These are phyloP conservation scores for Zaprionus camerounensis DNA, from an alignment of 1,140 invertebrate species.

Conservation along the genomic window DNA sequence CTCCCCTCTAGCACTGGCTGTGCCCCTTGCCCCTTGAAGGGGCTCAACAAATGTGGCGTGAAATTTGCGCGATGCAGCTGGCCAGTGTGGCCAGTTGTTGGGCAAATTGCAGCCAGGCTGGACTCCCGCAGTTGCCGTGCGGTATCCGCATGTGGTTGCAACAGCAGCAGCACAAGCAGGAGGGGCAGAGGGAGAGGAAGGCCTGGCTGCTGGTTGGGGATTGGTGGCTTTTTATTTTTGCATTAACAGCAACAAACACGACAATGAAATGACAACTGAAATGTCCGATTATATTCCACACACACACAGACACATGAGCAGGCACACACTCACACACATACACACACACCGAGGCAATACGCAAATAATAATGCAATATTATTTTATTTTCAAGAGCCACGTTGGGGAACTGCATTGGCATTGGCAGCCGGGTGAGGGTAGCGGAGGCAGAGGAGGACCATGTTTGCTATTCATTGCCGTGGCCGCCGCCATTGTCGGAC, in stretches of 20 bases:
- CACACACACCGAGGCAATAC: slow-evolving; percentile 41
- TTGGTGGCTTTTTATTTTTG: slow-evolving; percentile 77
- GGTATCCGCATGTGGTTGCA: slow-evolving; percentile 42
- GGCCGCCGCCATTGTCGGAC: slow-evolving; percentile 70
- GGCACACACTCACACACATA: slow-evolving; percentile 4
- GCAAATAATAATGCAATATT: slow-evolving; percentile 82
- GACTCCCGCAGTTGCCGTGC: slow-evolving; percentile 38
- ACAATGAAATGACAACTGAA: slow-evolving; percentile 84
- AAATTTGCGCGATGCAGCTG: slow-evolving; percentile 48
- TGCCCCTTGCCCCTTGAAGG: too few species aligned
- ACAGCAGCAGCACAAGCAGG: slow-evolving; percentile 6
- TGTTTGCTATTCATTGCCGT: slow-evolving; percentile 57
- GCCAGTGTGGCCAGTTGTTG: slow-evolving; percentile 33
- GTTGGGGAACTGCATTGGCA: slow-evolving; percentile 6
- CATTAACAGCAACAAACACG: slow-evolving; percentile 82
- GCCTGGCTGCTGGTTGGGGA: slow-evolving; percentile 10
- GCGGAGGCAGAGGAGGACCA: neutral
- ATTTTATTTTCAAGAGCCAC: slow-evolving; percentile 72
- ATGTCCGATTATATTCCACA: slow-evolving; percentile 70
- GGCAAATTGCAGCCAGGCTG: slow-evolving; percentile 9
- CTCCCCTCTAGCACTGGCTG: slow-evolving; percentile 26
- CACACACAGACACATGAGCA: slow-evolving; percentile 12
- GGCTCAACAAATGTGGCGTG: slow-evolving; percentile 57
- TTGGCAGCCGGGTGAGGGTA: slow-evolving; percentile 5
- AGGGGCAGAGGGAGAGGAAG: too few species aligned